These are phyloP conservation scores for Metacarcinus magister DNA, from an alignment of 2,888 invertebrate genomes.

Conservation along the genomic window DNA sequence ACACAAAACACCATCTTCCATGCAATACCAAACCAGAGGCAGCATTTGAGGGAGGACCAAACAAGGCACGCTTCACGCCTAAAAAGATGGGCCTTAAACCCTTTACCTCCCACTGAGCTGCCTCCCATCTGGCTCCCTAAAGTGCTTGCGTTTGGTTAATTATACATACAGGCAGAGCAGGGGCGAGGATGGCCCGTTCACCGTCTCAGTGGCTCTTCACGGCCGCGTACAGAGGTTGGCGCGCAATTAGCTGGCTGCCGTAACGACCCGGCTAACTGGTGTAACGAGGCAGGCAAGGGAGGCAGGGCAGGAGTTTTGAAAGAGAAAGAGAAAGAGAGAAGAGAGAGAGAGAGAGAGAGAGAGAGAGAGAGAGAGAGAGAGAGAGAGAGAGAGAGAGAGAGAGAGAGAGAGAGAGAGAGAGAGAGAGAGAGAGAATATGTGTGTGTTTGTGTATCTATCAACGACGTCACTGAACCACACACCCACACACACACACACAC, in stretches of 20 bases:
- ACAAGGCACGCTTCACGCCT: background rate
- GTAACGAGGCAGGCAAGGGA: conserved; percentile 64
- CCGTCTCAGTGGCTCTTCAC: conserved; percentile 73
- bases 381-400: conserved; percentile 53
- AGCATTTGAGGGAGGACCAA: background rate
- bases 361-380: conserved; percentile 41
- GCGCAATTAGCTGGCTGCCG: conserved; percentile 72
- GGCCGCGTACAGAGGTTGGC: conserved; percentile 73
- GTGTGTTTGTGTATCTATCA: background rate
- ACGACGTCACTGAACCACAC: background rate
- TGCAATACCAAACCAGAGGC: background rate
- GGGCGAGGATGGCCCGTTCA: conserved; percentile 62
- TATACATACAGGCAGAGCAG: conserved; percentile 64
- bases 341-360: conserved; percentile 31
- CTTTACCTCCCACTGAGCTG: background rate
- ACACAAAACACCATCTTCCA: background rate
- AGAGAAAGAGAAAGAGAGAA: background rate
- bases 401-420: conserved; percentile 35
- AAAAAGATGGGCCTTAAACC: background rate
- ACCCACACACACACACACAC: conserved; percentile 1
- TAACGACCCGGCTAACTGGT: conserved; percentile 68
- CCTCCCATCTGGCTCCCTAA: background rate
- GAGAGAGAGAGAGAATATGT: background rate
- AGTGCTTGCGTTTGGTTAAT: conserved; percentile 61
- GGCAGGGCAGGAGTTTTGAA: background rate